These are phyloP conservation scores for Camponotus pennsylvanicus DNA, from an alignment of 1,140 invertebrate genomes.

Conservation along the genomic window DNA sequence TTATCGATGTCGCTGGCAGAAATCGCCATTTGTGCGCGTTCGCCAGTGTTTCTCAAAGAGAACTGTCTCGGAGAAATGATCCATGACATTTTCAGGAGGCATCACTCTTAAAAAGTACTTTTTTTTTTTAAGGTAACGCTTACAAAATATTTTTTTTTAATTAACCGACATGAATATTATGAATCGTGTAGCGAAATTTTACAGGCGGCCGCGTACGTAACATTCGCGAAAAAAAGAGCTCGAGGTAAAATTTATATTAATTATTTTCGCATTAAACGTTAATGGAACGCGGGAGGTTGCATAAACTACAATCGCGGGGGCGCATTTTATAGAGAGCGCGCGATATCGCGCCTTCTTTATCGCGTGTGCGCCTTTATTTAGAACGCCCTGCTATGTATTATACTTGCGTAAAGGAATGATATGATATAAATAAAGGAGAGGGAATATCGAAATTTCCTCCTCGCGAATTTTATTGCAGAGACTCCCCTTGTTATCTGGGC, in stretches of 20 bases:
- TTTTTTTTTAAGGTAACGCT: no score
- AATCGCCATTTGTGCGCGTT: background rate
- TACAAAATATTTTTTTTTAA: background rate
- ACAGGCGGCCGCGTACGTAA: no score
- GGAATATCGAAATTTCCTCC: slow-evolving; percentile 52
- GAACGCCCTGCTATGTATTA: background rate
- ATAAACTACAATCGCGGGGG: background rate
- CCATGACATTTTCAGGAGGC: background rate
- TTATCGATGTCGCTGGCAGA: slow-evolving; percentile 6
- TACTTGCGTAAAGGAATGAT: background rate
- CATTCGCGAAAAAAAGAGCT: background rate
- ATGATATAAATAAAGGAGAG: background rate
- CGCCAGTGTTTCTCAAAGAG: background rate
- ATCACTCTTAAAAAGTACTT: no score
- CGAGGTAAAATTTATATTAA: background rate
- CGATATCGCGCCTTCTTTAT: background rate
- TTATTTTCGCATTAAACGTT: slow-evolving; percentile 1
- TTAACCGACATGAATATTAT: background rate
- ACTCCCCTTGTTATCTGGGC: slow-evolving; percentile 40
- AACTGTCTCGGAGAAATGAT: background rate
- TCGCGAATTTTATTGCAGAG: background rate
- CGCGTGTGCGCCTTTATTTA: background rate
- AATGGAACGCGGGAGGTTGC: background rate
- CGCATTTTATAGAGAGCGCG: background rate
- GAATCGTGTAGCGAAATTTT: background rate